These are phyloP conservation scores for Macaria notata DNA, from an alignment of 2,888 invertebrate genomes.

Conservation along the genomic window DNA sequence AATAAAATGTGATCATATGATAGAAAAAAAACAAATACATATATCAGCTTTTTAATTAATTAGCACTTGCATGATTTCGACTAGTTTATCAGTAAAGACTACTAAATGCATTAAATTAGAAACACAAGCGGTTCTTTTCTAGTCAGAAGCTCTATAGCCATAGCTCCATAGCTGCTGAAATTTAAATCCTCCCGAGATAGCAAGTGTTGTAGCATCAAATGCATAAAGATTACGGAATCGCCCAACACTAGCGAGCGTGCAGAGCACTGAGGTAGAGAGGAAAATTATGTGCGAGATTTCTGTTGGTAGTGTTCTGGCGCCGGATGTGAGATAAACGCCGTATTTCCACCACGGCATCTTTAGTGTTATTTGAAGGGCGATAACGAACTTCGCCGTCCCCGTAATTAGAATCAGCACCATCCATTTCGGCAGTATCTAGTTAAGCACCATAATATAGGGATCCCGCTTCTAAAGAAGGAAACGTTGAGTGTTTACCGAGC, in stretches of 20 bases:
- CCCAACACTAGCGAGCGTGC: neutral
- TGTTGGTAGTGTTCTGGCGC: neutral
- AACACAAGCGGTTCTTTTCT: no score
- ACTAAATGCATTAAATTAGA: no score
- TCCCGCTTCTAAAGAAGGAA: slow-evolving; percentile 12
- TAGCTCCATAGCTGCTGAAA: no score
- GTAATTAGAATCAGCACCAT: slow-evolving; percentile 4
- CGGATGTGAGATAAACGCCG: slow-evolving; percentile 1
- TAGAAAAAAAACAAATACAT: no score
- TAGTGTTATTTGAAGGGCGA: neutral
- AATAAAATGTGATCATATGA: no score
- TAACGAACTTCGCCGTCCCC: slow-evolving; percentile 1
- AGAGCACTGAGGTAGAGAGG: neutral
- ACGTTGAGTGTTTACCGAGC: slow-evolving; percentile 21
- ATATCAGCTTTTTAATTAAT: no score
- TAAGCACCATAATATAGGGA: slow-evolving; percentile 10
- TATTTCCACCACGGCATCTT: neutral
- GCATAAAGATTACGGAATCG: neutral
- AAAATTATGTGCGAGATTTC: neutral
- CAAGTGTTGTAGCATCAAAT: neutral
- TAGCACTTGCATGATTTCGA: no score
- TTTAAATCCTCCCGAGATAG: no score
- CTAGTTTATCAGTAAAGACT: no score
- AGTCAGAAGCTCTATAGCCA: no score
- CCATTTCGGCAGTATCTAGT: slow-evolving; percentile 3